Base-by-base conservation (phyloP, 2,113 vertebrate genomes). In the Cyprinodon brontotheroides region DNA sequence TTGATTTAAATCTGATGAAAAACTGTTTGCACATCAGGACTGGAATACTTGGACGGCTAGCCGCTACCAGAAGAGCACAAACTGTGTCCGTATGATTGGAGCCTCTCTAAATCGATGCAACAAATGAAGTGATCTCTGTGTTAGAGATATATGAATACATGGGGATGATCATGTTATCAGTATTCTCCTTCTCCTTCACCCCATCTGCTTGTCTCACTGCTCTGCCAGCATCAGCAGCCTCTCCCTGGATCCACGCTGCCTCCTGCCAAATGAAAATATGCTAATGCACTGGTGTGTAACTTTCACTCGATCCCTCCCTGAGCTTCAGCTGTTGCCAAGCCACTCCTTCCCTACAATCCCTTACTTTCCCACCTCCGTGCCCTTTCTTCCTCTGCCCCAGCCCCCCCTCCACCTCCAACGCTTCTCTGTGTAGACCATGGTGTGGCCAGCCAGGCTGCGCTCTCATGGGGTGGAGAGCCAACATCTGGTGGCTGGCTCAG, bases 401-500 rank as follows among this genome's bases (percentile, higher is more conserved):
- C 68, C 77, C 85, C 86, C 84, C 82, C 68, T 66, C 75, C 86
- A 68, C 74, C 40, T 61, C 70, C 73, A 74, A 68, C 45, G 63
- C 53, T 72, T 68, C 80, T 73, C 79, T 47, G 45, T 70, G 83
- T 72, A 73, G 75, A 86, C 68, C 76, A 43, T 64, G 68, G 79
- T 7, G 36, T 88, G 89, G 83, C 88, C 86, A 88, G 84, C 88
- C 91, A 89, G 83, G 83, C 87, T 6, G 77, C 75, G 77, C 89
- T 86, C 90, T 89, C 75, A 11, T 81, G 77, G 86, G 90, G 84
- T 83, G 81, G 84, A 89, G 87, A 88, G 84, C 77, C 81, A 91
- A 92, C 92, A 93, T 93, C 92, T 92, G 91, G 88, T 89, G 79
- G 78, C 82, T 87, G 91, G 84, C 85, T 89, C 81, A 72, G 84